Percentiles rank a stretch among this genome's conserved stretches.
These are phyloP conservation scores for Athene noctua DNA, from an alignment of 2,113 vertebrate species.

Conservation along the genomic window DNA sequence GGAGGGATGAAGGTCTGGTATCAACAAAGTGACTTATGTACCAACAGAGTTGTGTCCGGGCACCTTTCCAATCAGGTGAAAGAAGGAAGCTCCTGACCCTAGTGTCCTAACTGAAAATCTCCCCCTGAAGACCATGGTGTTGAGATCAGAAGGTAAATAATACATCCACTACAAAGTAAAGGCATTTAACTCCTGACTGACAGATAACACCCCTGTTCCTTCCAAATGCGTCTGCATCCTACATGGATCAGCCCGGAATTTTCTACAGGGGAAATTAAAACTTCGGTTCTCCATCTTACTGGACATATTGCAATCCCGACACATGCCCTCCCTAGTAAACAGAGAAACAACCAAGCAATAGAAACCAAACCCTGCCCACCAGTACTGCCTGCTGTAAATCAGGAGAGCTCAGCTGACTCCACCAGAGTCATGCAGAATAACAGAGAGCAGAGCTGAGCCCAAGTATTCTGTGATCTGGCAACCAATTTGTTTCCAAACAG, in stretches of 20 bases:
- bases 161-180: not conserved
- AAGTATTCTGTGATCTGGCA: not conserved
- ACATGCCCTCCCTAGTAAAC: not conserved
- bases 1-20: not conserved
- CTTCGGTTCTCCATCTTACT: not conserved
- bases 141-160: not conserved
- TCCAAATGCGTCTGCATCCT: not conserved
- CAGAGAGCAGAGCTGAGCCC: not conserved
- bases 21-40: not conserved
- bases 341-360: not conserved
- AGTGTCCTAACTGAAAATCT: not conserved
- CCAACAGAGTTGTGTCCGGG: not conserved
- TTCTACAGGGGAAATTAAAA: not conserved
- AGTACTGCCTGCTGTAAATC: not conserved
- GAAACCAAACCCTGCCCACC: not conserved
- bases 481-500: conserved; percentile 58
- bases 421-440: not conserved
- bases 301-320: not conserved
- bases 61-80: not conserved
- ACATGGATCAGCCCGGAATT: not conserved
- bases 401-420: not conserved
- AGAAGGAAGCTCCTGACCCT: not conserved
- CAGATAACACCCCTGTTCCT: not conserved
- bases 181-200: not conserved
- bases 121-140: not conserved